These are phyloP conservation scores for Ciconia stormi DNA, from an alignment of 2,113 vertebrate genomes.

Conservation along the genomic window DNA sequence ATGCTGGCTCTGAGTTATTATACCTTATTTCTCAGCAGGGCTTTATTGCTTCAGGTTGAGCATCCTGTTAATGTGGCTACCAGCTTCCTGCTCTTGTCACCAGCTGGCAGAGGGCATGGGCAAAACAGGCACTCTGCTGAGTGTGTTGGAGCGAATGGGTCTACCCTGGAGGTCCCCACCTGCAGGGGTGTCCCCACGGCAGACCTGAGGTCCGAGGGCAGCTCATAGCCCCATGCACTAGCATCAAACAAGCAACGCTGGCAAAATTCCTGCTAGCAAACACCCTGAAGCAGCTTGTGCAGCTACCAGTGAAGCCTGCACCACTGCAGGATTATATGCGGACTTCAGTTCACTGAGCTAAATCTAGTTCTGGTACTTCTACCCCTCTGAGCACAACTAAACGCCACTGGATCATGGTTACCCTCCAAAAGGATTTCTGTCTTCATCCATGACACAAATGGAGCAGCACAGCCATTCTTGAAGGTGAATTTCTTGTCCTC, in stretches of 20 bases:
- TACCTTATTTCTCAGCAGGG: conserved; percentile 41
- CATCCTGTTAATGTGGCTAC: background rate
- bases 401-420: accelerated
- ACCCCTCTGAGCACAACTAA: background rate
- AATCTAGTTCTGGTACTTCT: background rate
- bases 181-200: background rate
- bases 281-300: background rate
- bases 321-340: background rate
- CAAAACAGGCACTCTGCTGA: background rate
- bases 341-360: background rate
- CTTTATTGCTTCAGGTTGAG: background rate
- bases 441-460: background rate
- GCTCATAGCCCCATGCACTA: accelerated
- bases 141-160: background rate
- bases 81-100: background rate
- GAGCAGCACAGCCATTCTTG: accelerated
- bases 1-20: background rate
- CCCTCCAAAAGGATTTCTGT: background rate
- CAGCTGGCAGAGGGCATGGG: background rate
- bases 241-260: background rate
- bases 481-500: background rate
- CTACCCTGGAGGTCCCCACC: background rate
- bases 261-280: background rate
- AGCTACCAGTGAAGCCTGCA: background rate
- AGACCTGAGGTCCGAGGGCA: background rate